Evolutionary conservation across 2,888 invertebrate species (phyloP).

Genomic region (Drosophila cognata): DNA sequence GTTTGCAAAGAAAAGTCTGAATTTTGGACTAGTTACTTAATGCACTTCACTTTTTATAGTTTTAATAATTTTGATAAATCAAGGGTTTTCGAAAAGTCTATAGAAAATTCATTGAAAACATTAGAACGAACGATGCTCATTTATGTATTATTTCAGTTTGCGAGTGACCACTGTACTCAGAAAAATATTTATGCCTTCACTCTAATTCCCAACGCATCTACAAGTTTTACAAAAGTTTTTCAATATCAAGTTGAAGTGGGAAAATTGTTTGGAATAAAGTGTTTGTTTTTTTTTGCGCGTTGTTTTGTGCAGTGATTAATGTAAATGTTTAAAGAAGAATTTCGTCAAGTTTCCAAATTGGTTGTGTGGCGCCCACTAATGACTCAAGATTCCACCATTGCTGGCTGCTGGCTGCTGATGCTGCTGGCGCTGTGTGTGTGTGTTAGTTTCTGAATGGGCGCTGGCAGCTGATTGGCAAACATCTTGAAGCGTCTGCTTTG

Average conservation of each 20-base stretch:
- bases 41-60: neutral
- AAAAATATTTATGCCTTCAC: neutral
- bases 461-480: slow-evolving; percentile 81
- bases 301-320: slow-evolving; percentile 50
- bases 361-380: slow-evolving; percentile 51
- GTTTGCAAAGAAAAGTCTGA: neutral
- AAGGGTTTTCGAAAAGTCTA: neutral
- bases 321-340: slow-evolving; percentile 45
- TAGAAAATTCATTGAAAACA: neutral
- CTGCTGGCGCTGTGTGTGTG: slow-evolving; percentile 50
- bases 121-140: neutral
- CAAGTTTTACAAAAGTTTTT: slow-evolving; percentile 53
- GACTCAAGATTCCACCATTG: slow-evolving; percentile 66
- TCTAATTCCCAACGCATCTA: slow-evolving; percentile 28
- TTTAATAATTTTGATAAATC: neutral
- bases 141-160: neutral
- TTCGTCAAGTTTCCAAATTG: slow-evolving; percentile 47
- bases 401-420: slow-evolving; percentile 45
- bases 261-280: slow-evolving; percentile 19
- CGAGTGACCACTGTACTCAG: neutral
- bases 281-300: slow-evolving; percentile 1
- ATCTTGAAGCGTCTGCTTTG: slow-evolving; percentile 84
- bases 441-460: slow-evolving; percentile 73
- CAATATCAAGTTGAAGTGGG: slow-evolving; percentile 13
- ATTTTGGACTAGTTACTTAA: neutral